Evolutionary conservation across 2,888 invertebrate species (phyloP).

Genomic region (Pristionchus arcanus): DNA sequence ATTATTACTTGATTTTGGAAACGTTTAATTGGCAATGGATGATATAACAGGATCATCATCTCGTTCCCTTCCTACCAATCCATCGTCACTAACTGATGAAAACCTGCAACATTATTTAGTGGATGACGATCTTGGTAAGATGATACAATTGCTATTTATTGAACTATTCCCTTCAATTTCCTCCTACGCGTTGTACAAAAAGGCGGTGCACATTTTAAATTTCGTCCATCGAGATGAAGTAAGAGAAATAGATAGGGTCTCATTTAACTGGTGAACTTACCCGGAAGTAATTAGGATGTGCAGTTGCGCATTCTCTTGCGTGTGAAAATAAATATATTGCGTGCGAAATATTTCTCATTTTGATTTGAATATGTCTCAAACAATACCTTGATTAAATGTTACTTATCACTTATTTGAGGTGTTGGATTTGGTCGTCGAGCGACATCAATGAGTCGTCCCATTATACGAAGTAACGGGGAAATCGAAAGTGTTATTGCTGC

Average conservation of each 20-base stretch:
- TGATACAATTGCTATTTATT: background rate
- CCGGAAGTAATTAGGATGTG: background rate
- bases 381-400: too few species aligned
- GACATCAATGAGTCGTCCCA: background rate
- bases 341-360: too few species aligned
- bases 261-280: background rate
- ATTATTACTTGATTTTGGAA: background rate
- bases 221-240: background rate
- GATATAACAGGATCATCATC: background rate
- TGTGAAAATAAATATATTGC: too few species aligned
- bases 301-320: too few species aligned
- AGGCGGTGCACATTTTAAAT: too few species aligned
- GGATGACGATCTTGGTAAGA: constrained; percentile 51
- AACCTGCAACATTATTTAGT: constrained; percentile 48
- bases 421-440: constrained; percentile 32
- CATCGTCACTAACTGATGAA: background rate
- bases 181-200: background rate
- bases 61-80: background rate
- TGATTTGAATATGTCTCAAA: background rate
- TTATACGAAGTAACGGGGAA: constrained; percentile 9
- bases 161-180: background rate
- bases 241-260: background rate
- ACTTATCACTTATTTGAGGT: background rate
- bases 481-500: background rate
- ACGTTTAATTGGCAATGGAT: background rate